Base-by-base conservation (phyloP, 2,888 invertebrate species). In the Callosobruchus maculatus region DNA sequence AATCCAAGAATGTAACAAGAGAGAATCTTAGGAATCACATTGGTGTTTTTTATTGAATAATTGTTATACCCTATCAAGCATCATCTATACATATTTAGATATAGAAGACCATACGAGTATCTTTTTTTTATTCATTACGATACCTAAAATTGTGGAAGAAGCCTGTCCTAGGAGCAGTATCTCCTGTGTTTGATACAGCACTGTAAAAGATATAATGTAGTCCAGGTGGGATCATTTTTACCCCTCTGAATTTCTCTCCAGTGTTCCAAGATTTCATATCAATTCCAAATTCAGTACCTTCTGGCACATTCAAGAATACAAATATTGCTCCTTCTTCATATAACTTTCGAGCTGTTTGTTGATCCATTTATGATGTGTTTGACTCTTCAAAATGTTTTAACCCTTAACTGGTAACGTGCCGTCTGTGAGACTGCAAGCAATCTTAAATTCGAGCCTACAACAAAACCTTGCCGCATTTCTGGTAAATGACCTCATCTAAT, bases 141-240 rank as follows among this genome's bases (percentile, higher is more conserved):
- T 49, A 49, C 49, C 49, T 89, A 84, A 99, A 98, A 83, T 91
- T 91, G 84, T 97, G 93, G 80, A 92, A 92, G 82, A 93, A 92
- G 4, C 92, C 92, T 69, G 88, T 91, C 86, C 96, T 89, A 20
- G 94, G 94, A 0, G 93, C 92, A 5, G 90, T 87, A 81, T 93
- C 92, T 18, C 82, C 81, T 72, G 90, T 90, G 78, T 88, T 87
- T 82, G 90, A 91, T 20, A 90, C 89, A 78, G 90, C 92, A 89
- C 95, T 94, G 85, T 94, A 97, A 88, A 97, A 97, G 20, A 99
- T 89, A 84, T 94, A 98, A 87, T 99, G 99, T 73, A 97, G 88
- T 5, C 99, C 99, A 0, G 97, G 96, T 0, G 99, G 99, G 81
- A 99, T 98, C 98, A 99, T 98, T 90, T 99, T 99, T 30, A 99